These are phyloP conservation scores for Myiothlypis coronata DNA, from an alignment of 2,797 vertebrate species.

Conservation along the genomic window DNA sequence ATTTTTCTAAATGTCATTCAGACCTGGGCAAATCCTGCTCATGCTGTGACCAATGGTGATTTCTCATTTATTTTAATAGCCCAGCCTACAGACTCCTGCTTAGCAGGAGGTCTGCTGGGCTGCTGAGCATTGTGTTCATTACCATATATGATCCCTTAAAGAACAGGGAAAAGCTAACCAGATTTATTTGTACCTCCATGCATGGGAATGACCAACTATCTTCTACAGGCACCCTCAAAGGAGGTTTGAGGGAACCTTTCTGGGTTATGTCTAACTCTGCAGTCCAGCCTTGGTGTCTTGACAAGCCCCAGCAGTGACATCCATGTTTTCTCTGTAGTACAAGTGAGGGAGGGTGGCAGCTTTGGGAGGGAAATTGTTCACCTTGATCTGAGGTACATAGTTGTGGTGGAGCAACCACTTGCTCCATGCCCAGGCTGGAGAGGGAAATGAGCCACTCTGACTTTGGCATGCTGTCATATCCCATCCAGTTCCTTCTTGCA, in stretches of 20 bases:
- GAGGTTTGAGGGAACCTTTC: not conserved
- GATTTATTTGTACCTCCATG: not conserved
- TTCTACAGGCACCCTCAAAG: not conserved
- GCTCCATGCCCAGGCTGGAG: not conserved
- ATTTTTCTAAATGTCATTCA: not conserved
- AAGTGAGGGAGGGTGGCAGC: not conserved
- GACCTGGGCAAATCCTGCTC: not conserved
- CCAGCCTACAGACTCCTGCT: conserved; percentile 30
- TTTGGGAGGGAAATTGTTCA: not conserved
- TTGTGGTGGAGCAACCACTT: not conserved
- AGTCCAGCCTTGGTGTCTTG: not conserved
- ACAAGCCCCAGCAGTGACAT: not conserved
- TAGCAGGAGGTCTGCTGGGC: not conserved
- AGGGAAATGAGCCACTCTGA: not conserved
- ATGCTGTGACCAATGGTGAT: not conserved
- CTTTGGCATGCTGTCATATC: not conserved
- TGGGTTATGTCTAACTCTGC: not conserved
- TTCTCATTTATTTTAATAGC: conserved; percentile 58
- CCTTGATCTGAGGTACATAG: not conserved
- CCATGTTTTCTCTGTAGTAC: not conserved
- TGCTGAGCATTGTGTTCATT: not conserved
- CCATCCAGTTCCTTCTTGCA: not conserved
- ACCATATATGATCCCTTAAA: not conserved
- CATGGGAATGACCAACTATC: not conserved
- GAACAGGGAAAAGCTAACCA: not conserved